These are phyloP conservation scores for Luidia sarsii DNA, from an alignment of 53 echinoderm and acorn worm genomes.

Conservation along the genomic window DNA sequence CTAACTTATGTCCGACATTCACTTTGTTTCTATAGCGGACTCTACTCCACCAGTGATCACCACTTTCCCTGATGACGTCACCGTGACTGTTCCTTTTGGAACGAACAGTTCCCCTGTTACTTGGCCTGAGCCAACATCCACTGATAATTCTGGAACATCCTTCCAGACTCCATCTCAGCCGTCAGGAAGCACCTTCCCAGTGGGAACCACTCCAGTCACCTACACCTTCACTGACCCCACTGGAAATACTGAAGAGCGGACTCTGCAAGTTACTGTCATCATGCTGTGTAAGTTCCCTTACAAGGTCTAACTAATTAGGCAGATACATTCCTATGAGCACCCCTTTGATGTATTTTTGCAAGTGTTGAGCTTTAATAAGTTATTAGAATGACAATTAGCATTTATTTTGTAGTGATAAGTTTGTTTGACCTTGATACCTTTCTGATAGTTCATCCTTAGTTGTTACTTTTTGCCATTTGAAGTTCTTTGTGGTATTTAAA, in stretches of 20 bases:
- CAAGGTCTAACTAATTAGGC: too few species aligned
- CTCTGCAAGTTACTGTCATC: slow-evolving; percentile 31
- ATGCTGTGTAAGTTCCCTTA: slow-evolving; percentile 6
- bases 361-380: too few species aligned
- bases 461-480: too few species aligned
- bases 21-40: neutral
- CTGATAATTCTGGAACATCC: slow-evolving; percentile 45
- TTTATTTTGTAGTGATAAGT: too few species aligned
- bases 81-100: slow-evolving; percentile 3
- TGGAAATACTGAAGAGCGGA: slow-evolving; percentile 2
- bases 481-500: too few species aligned
- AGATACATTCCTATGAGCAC: too few species aligned
- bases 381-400: too few species aligned
- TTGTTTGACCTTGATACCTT: too few species aligned
- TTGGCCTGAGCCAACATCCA: slow-evolving; percentile 47
- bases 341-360: too few species aligned
- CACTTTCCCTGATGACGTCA: slow-evolving; percentile 24
- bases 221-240: slow-evolving; percentile 58
- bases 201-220: slow-evolving; percentile 53
- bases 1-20: neutral
- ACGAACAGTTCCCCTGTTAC: slow-evolving; percentile 13
- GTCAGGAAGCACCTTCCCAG: slow-evolving; percentile 30
- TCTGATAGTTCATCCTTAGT: too few species aligned
- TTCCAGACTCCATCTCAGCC: neutral
- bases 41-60: neutral